Percentiles rank a stretch among this genome's conserved stretches.
Evolutionary conservation across 2,113 vertebrate species (phyloP).

Genomic region (Ammodytes marinus): DNA sequence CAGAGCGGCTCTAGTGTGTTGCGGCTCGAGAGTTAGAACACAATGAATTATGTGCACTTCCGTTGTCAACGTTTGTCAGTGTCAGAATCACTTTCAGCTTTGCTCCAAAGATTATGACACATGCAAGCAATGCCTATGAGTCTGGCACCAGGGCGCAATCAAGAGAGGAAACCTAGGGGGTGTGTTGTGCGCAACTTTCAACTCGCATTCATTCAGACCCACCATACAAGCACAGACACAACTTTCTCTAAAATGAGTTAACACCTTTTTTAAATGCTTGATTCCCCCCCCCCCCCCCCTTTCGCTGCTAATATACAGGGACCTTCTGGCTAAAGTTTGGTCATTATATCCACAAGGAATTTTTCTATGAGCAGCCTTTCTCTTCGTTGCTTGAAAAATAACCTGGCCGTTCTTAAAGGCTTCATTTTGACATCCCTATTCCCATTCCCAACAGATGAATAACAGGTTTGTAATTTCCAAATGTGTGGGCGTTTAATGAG

Average conservation of each 20-base stretch:
- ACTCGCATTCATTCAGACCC: neutral
- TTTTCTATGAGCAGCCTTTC: neutral
- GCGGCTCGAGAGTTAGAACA: conserved; percentile 57
- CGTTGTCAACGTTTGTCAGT: conserved; percentile 54
- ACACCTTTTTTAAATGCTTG: neutral
- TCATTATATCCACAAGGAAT: neutral
- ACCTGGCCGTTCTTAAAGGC: neutral
- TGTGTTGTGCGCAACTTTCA: neutral
- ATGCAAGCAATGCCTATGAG: neutral
- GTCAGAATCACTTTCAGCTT: conserved; percentile 32
- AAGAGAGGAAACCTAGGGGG: neutral
- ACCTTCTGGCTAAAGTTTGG: neutral
- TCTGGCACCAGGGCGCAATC: conserved; percentile 3
- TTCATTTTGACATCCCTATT: conserved; percentile 23
- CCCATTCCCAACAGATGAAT: conserved; percentile 38
- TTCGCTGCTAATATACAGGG: neutral
- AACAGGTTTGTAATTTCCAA: conserved; percentile 78
- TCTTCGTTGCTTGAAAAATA: neutral
- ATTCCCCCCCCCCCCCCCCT: neutral
- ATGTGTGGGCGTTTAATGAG: conserved; percentile 78
- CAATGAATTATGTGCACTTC: conserved; percentile 44
- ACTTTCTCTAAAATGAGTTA: neutral
- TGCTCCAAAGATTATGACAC: conserved; percentile 21
- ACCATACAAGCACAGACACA: neutral
- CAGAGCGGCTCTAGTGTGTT: conserved; percentile 55